Evolutionary conservation across 2,888 invertebrate species (phyloP), one percentile per base, ranked within the genome.

Genomic region (Diaperis boleti): DNA sequence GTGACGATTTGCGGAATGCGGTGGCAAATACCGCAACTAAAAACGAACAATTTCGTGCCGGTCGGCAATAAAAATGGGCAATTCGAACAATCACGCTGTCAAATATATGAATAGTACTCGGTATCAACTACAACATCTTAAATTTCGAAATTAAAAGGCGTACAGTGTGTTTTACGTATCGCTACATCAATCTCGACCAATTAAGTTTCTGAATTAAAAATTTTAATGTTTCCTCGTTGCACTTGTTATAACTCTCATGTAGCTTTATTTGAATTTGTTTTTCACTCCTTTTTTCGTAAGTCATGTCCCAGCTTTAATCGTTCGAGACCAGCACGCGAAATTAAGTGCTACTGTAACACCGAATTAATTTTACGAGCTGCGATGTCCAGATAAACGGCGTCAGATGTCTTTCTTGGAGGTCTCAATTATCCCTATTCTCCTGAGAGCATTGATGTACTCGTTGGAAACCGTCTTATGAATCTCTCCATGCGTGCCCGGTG

Each of bases 401-500:
- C 52, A 52, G 29, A 52, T 39, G 26, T 39, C 41, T 7, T 39
- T 50, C 31, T 35, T 41, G 26, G 35, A 57, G 45, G 45, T 31
- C 47, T 57, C 26, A 45, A 57, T 57, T 45, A 57, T 42, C 20
- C 14, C 17, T 20, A 50, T 35, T 54, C 20, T 44, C 18, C 50
- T n/a, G 11, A 11, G 20, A 18, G 14, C 39, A 26, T 29, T 31
- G 45, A 45, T 29, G 45, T 31, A 15, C 31, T 45, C 31, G 29
- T n/a, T 31, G 47, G 47, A 17, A 47, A 47, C n/a, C 13, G 31
- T 22, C 29, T 26, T 11, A 50, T 14, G 49, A 50, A 47, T 50
- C 17, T 8, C 10, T 47, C 47, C 31, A 31, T 47, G 66, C 67
- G 70, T 72, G 69, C 45, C 65, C 75, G 71, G 66, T 76, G 76